Evolutionary conservation across 2,797 vertebrate species (phyloP).

Genomic region (Valencia hispanica): DNA sequence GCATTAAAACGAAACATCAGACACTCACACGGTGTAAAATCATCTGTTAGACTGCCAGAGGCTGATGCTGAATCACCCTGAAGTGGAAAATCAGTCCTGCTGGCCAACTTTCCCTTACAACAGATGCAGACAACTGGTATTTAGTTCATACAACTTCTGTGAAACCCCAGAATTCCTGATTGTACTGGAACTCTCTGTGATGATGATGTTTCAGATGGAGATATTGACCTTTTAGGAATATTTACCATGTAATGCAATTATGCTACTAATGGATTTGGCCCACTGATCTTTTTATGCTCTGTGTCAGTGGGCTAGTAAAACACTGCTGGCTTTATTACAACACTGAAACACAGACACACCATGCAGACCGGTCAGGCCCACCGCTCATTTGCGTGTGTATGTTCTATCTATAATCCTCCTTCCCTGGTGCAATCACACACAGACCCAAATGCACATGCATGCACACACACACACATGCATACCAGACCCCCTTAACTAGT

Average conservation of each 20-base stretch:
- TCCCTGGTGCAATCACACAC: constrained; percentile 74
- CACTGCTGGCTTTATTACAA: constrained; percentile 74
- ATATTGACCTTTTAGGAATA: constrained; percentile 78
- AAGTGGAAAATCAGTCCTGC: constrained; percentile 41
- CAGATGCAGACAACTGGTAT: constrained; percentile 45
- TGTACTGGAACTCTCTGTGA: constrained; percentile 47
- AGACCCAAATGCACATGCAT: constrained; percentile 47
- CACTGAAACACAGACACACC: constrained; percentile 44
- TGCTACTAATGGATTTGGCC: constrained; percentile 77
- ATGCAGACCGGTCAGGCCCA: constrained; percentile 74
- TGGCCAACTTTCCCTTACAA: constrained; percentile 40
- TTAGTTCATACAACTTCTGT: constrained; percentile 38
- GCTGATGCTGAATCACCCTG: constrained; percentile 28
- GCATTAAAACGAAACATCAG: constrained; percentile 29
- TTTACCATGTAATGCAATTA: constrained; percentile 81
- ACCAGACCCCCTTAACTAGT: constrained; percentile 73
- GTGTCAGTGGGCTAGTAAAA: constrained; percentile 78
- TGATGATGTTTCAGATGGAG: constrained; percentile 69
- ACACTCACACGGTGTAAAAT: constrained; percentile 22
- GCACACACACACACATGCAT: constrained; percentile 54
- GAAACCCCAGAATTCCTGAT: constrained; percentile 54
- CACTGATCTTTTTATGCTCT: constrained; percentile 77
- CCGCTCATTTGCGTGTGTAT: constrained; percentile 79
- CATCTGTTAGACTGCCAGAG: constrained; percentile 28
- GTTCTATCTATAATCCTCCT: constrained; percentile 78